A percentile compares a stretch with the other conserved stretches of the same genome.
These are phyloP conservation scores for Rapana venosa DNA, from an alignment of 2,888 invertebrate genomes.

Conservation along the genomic window DNA sequence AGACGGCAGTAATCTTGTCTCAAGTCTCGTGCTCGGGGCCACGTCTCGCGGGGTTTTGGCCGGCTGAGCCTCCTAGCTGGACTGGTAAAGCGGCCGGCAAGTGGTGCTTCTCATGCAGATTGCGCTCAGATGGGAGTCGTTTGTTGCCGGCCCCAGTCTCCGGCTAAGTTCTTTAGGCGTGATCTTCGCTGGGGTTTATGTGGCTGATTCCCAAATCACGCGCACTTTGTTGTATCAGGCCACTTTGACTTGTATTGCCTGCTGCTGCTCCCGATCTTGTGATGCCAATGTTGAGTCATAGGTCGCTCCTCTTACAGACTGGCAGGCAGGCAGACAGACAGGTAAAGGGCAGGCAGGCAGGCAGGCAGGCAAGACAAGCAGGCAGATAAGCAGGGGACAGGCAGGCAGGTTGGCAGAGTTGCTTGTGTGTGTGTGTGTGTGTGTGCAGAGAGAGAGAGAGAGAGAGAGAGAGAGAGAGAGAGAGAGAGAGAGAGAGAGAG, in stretches of 20 bases:
- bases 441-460: slow-evolving; percentile 11
- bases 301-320: background rate
- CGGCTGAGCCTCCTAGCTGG: background rate
- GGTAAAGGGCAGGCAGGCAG: too few relatives aligned
- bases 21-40: slow-evolving; percentile 4
- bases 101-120: background rate
- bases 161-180: slow-evolving; percentile 2
- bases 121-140: background rate
- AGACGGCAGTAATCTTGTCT: slow-evolving; percentile 17
- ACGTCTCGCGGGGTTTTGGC: background rate
- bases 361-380: too few relatives aligned
- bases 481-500: slow-evolving; percentile 1
- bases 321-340: too few relatives aligned
- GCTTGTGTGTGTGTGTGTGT: background rate
- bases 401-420: background rate
- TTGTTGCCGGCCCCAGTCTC: background rate
- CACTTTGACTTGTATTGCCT: background rate
- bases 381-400: too few relatives aligned
- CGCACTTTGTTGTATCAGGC: background rate
- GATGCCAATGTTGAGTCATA: background rate
- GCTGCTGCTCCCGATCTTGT: background rate
- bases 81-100: background rate
- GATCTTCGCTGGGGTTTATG: background rate
- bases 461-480: slow-evolving; percentile 37
- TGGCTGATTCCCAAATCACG: slow-evolving; percentile 1